Percentiles rank a stretch among this genome's conserved stretches.
Conservation (phyloP, 1,140 invertebrate species). For the Musca domestica region DNA sequence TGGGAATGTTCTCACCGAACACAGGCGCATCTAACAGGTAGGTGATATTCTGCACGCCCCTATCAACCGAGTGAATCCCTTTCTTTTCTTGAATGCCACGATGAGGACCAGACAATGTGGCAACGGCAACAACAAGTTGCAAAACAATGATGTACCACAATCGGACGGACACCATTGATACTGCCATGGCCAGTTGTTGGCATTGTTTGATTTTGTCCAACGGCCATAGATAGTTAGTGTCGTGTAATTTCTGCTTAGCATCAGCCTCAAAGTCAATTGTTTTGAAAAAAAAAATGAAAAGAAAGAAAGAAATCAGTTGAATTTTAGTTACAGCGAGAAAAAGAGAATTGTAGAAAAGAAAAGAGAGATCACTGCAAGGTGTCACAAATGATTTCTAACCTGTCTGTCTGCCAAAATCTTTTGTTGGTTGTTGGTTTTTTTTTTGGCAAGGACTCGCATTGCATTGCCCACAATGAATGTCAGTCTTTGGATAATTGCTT, state of each 20-base stretch:
- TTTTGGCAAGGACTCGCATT: neutral
- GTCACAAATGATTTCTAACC: constrained; percentile 1
- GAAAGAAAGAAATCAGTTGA: no score
- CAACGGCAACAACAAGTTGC: constrained; percentile 20
- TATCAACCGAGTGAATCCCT: constrained; percentile 46
- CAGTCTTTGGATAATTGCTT: constrained; percentile 2
- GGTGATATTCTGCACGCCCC: constrained; percentile 47
- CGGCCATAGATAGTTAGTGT: no score
- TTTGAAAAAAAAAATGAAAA: neutral
- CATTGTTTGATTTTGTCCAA: no score
- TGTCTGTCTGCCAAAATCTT: neutral
- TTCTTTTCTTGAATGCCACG: constrained; percentile 28
- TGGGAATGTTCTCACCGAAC: constrained; percentile 46
- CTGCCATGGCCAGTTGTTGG: no score
- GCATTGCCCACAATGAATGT: neutral
- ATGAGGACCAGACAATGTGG: constrained; percentile 6
- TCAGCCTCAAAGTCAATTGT: constrained; percentile 16
- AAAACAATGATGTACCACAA: neutral
- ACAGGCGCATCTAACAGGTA: constrained; percentile 26
- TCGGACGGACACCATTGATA: neutral
- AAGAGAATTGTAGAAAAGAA: no score
- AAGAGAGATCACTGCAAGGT: neutral
- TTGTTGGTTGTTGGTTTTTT: neutral
- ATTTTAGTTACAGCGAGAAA: no score
- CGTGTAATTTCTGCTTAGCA: no score